These are phyloP conservation scores for Uropsilus gracilis DNA, from an alignment of 2,113 vertebrate species.

Conservation along the genomic window DNA sequence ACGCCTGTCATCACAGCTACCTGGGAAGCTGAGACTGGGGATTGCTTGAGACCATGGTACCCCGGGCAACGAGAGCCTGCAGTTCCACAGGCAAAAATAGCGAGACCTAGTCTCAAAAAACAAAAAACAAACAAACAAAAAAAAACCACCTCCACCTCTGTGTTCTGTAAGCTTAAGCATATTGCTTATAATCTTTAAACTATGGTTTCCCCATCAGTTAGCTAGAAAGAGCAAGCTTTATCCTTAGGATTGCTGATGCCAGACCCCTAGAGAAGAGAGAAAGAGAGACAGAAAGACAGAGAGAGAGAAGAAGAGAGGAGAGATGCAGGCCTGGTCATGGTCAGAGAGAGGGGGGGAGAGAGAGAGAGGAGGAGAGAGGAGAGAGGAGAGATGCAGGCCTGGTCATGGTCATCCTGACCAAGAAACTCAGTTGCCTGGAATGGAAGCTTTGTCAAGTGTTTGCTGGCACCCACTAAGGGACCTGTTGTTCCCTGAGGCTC, in stretches of 20 bases:
- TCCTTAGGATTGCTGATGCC: neutral
- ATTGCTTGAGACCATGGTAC: too few species aligned
- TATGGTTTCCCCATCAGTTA: neutral
- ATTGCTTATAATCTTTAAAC: neutral
- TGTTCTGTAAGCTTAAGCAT: neutral
- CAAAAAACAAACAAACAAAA: too few species aligned
- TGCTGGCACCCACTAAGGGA: conserved; percentile 24
- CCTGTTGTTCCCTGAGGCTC: conserved; percentile 1
- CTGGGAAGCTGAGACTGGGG: too few species aligned
- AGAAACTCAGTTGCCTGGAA: neutral
- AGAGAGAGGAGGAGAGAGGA: neutral
- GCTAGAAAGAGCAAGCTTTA: neutral
- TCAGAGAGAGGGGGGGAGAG: neutral
- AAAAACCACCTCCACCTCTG: neutral
- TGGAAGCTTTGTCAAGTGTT: conserved; percentile 47
- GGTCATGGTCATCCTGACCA: rapidly evolving
- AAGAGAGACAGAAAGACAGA: too few species aligned
- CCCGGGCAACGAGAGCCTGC: too few species aligned
- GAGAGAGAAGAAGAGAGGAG: too few species aligned
- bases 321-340: too few species aligned
- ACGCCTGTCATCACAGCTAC: too few species aligned
- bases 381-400: too few species aligned
- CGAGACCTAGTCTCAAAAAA: too few species aligned
- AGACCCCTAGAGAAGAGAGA: neutral
- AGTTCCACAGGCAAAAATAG: too few species aligned